Evolutionary conservation across 2,888 invertebrate genomes (phyloP), one percentile per base, ranked within the genome.

Genomic region (Hirtodrosophila trivittata): DNA sequence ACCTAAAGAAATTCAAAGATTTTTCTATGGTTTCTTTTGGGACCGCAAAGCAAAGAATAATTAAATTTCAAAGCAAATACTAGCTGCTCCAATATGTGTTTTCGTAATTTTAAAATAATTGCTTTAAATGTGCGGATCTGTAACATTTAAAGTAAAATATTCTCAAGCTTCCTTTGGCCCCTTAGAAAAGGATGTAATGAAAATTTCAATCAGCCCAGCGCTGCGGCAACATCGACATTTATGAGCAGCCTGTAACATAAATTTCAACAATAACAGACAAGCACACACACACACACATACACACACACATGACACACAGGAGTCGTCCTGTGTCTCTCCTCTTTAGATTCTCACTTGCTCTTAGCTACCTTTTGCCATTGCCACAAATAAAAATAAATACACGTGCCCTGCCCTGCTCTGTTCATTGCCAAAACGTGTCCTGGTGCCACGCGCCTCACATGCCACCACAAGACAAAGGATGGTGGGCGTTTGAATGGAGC

Each of bases 391-490:
- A 70, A 72, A 75, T 75, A 77, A 71, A 66, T 67, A 78, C 84
- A 80, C 77, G 77, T 82, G 60, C 59, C 51, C 55, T 54, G 67
- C 56, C 59, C 18, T 21, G 18, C 18, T 5, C 58, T 42, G 56
- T 77, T 77, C 76, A 84, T 83, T 77, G 81, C 78, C 72, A 63
- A 84, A 84, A 84, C 86, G 84, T 84, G 84, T 71, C 71, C 52
- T 35, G 47, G 45, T 46, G 51, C 52, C 54, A 37, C 37, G 55
- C 42, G 57, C 43, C 38, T 38, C 41, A 32, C 37, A 54, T 43
- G 57, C 45, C 42, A 57, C 60, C 59, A 43, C 75, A 68, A 39
- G 45, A 62, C 57, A 69, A 43, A 47, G 70, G n/a, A n/a, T 25
- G 16, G 5, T 26, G 42, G 16, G 33, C 43, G n/a, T n/a, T 12